Base-by-base conservation (phyloP, 1,140 invertebrate genomes). In the Temnothorax curvispinosus region DNA sequence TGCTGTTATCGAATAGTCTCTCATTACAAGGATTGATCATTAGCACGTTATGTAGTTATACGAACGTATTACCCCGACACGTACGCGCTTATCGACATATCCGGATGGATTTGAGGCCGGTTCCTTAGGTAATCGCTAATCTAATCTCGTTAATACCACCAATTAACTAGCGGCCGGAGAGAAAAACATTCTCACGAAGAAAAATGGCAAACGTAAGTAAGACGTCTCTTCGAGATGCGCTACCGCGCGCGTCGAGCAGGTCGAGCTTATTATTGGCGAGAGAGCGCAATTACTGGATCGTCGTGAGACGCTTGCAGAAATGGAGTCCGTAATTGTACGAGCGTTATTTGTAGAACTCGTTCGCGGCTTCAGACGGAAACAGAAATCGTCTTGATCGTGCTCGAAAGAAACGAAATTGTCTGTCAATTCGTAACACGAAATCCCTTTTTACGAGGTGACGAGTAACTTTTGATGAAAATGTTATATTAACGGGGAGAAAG, bases 141-240 rank as follows among this genome's bases (percentile, higher is more conserved):
- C 41, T 41, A 65, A 65, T 62, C 69, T 69, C 67, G n/a, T 88
- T 85, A 81, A 86, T 72, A 32, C n/a, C 7, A 58, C 35, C 71
- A 87, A 84, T 82, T 47, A 60, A 69, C 54, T 62, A 86, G 52
- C 58, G 69, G 15, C 4, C 71, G 44, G 56, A 77, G 54, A 47
- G 50, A 62, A 21, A 52, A 41, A 80, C n/a, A 21, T 52, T 32
- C 9, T 38, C 21, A 3, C 13, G 13, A n/a, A n/a, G 38, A 82
- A 72, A 72, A 60, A 72, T 72, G 13, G 11, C 18, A 11, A 18
- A 32, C 4, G 15, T 27, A 27, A 27, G 27, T 27, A 27, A 27
- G 11, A 15, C 11, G 41, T 47, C 54, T 47, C 54, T 60, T 74
- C 41, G 54, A 58, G 41, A 82, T 60, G 54, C 41, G 27, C 13